Conservation (phyloP, 2,113 vertebrate species). For the Odontesthes bonariensis region DNA sequence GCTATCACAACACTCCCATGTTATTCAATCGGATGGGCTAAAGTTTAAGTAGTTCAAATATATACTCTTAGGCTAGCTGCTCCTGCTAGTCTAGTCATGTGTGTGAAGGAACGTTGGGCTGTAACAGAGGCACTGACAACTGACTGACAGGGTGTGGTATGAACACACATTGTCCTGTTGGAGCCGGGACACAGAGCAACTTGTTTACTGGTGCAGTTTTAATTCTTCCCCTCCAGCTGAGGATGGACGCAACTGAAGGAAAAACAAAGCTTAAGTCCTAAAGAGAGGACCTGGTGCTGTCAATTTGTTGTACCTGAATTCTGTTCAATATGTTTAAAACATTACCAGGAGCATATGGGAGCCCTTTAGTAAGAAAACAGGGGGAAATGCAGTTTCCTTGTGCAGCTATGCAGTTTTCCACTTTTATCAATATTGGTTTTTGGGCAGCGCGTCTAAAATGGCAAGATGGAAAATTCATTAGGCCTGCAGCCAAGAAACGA, state of each 20-base stretch:
- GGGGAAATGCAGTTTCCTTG: background rate
- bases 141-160: slow-evolving; percentile 70
- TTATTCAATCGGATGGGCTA: background rate
- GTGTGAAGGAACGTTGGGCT: slow-evolving; percentile 30
- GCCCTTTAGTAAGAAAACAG: slow-evolving; percentile 8
- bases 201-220: slow-evolving; percentile 37
- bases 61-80: background rate
- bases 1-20: slow-evolving; percentile 19
- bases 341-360: slow-evolving; percentile 37
- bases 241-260: background rate
- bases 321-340: slow-evolving; percentile 34
- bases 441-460: slow-evolving; percentile 38
- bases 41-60: slow-evolving; percentile 29
- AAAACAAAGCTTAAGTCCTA: background rate
- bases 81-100: background rate
- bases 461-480: slow-evolving; percentile 67
- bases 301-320: slow-evolving; percentile 2
- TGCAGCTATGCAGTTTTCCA: slow-evolving; percentile 21
- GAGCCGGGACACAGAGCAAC: slow-evolving; percentile 25
- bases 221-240: background rate
- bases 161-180: slow-evolving; percentile 41
- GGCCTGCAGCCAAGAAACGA: slow-evolving; percentile 49
- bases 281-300: background rate
- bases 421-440: slow-evolving; percentile 55
- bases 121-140: slow-evolving; percentile 49